Percentiles rank a stretch among this genome's conserved stretches.
Conservation (phyloP, 2,797 vertebrate genomes). For the Syngnathus acus region DNA sequence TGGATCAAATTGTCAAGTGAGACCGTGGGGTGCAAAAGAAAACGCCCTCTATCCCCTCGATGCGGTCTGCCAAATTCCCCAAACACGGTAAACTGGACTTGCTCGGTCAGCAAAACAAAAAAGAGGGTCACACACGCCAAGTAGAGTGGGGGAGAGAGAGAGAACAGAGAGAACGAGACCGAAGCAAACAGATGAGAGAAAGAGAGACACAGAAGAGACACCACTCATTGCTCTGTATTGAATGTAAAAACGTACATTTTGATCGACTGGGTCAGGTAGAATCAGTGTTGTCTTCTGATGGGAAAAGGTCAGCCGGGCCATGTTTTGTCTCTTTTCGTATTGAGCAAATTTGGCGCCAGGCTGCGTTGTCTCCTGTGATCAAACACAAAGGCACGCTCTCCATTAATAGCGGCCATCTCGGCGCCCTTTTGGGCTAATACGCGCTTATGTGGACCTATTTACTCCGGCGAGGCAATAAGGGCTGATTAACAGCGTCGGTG, state of each 20-base stretch:
- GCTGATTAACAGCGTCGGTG: constrained; percentile 7
- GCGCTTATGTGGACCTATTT: constrained; percentile 5
- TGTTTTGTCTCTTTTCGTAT: not conserved
- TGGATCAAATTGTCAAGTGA: too few species aligned
- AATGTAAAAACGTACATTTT: not conserved
- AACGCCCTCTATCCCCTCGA: too few species aligned
- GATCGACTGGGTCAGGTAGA: not conserved
- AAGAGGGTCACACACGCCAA: too few species aligned
- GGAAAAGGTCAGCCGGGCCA: not conserved
- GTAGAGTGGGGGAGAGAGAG: not conserved
- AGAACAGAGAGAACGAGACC: not conserved
- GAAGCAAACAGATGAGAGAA: too few species aligned
- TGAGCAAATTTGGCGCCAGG: not conserved
- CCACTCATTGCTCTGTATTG: not conserved
- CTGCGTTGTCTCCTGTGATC: not conserved
- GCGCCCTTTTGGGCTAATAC: not conserved
- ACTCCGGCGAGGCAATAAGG: constrained; percentile 1
- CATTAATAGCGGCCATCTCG: not conserved
- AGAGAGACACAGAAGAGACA: not conserved
- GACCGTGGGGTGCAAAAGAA: too few species aligned
- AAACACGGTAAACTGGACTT: too few species aligned
- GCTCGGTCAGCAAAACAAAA: too few species aligned
- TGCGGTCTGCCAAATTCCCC: too few species aligned
- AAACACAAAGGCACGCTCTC: not conserved
- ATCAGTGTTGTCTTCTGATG: too few species aligned